Conservation (phyloP, 2,797 vertebrate genomes). For the Hippoglossus hippoglossus region DNA sequence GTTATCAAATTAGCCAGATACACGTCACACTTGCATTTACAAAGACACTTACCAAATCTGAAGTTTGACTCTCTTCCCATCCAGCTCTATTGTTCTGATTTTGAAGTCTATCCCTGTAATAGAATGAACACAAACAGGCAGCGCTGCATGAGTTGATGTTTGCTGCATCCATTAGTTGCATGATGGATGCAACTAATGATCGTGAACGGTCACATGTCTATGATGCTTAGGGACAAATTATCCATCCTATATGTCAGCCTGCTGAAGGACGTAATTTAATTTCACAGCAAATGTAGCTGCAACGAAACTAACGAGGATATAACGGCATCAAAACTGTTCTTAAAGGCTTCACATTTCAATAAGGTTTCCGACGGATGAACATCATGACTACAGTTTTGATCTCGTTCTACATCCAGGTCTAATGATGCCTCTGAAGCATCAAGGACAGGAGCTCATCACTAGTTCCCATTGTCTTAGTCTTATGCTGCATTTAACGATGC, state of each 20-base stretch:
- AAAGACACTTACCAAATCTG: slow-evolving; percentile 93
- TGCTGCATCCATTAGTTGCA: slow-evolving; percentile 21
- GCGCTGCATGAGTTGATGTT: not conserved
- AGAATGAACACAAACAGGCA: slow-evolving; percentile 17
- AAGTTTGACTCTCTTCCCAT: slow-evolving; percentile 98
- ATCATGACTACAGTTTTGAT: not conserved
- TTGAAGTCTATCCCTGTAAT: slow-evolving; percentile 98
- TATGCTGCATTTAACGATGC: slow-evolving; percentile 4
- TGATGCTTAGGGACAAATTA: not conserved
- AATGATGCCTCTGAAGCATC: slow-evolving; percentile 26
- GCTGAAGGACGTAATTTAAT: slow-evolving; percentile 8
- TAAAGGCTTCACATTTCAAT: not conserved
- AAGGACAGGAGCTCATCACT: slow-evolving; percentile 48
- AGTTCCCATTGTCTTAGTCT: slow-evolving; percentile 61
- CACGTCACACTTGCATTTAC: not conserved
- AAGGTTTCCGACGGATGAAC: not conserved
- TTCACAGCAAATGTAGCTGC: not conserved
- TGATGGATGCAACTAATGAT: no score
- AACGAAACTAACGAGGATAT: not conserved
- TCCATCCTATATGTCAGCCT: not conserved
- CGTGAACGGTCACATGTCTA: not conserved
- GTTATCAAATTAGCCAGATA: not conserved
- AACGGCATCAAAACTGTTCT: not conserved
- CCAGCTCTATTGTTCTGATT: slow-evolving; percentile 97
- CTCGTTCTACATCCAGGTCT: slow-evolving; percentile 22